These are phyloP conservation scores for Troides aeacus DNA, from an alignment of 2,888 invertebrate genomes.

Conservation along the genomic window DNA sequence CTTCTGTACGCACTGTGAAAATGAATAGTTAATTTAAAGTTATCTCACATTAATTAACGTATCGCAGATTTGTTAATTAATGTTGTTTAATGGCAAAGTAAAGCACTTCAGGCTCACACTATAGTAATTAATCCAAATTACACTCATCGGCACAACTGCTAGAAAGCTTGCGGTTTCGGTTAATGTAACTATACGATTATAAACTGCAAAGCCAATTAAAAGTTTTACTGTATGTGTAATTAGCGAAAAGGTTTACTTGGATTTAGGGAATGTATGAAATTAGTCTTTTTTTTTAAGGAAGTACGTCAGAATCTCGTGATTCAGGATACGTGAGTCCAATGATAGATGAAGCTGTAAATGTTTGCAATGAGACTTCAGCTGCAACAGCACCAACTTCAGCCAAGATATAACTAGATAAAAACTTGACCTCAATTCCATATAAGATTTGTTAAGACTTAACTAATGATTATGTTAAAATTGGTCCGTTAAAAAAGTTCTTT, in stretches of 20 bases:
- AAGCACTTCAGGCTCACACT: slow-evolving; percentile 13
- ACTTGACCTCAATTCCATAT: no score
- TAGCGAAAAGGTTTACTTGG: no score
- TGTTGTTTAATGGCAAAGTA: slow-evolving; percentile 16
- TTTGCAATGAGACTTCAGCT: no score
- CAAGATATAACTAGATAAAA: no score
- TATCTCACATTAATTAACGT: slow-evolving; percentile 16
- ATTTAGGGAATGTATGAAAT: no score
- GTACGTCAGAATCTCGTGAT: no score
- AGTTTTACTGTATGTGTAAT: background rate
- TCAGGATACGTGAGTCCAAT: no score
- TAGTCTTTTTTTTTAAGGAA: no score
- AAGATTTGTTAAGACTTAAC: no score
- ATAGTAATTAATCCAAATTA: slow-evolving; percentile 25
- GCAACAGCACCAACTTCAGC: no score
- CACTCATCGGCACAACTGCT: slow-evolving; percentile 8
- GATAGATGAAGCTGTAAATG: no score
- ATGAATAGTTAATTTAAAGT: slow-evolving; percentile 7
- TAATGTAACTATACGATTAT: background rate
- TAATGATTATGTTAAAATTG: background rate
- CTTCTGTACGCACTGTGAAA: background rate
- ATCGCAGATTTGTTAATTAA: slow-evolving; percentile 9
- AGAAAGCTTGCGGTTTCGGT: background rate
- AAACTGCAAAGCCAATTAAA: background rate
- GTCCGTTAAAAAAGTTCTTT: slow-evolving; percentile 3